Conservation (phyloP, 2,797 vertebrate species). For the Rhinogobio ventralis region DNA sequence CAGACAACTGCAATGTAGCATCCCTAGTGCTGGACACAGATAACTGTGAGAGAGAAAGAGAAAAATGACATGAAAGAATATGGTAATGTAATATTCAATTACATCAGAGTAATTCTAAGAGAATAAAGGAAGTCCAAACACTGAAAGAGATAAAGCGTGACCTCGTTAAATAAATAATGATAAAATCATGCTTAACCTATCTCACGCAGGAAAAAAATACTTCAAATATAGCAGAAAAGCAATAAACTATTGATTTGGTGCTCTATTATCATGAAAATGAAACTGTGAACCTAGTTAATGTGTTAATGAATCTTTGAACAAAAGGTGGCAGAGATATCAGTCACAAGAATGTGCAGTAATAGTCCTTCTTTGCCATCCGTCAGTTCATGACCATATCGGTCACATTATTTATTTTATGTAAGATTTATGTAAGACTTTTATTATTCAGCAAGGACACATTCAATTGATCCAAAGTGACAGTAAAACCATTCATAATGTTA, state of each 20-base stretch:
- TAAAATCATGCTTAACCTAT: background rate
- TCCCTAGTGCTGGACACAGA: constrained; percentile 68
- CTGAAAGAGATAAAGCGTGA: constrained; percentile 31
- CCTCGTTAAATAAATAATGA: constrained; percentile 18
- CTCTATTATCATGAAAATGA: constrained; percentile 1
- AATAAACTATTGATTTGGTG: constrained; percentile 23
- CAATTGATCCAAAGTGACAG: background rate
- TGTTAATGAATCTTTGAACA: constrained; percentile 2
- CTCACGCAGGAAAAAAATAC: background rate
- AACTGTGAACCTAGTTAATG: constrained; percentile 12
- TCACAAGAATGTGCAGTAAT: constrained; percentile 4
- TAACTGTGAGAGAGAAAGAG: constrained; percentile 60
- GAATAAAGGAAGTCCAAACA: constrained; percentile 28
- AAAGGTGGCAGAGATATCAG: constrained; percentile 22
- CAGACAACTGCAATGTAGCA: constrained; percentile 65
- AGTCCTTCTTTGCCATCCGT: background rate
- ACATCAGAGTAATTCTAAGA: constrained; percentile 26
- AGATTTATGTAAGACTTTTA: background rate
- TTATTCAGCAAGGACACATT: background rate
- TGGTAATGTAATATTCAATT: constrained; percentile 23
- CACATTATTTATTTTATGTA: constrained; percentile 8
- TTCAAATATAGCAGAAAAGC: constrained; percentile 13
- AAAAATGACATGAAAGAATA: constrained; percentile 1
- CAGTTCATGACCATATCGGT: background rate
- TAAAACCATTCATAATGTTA: background rate